Percentiles rank a stretch among this genome's conserved stretches.
Evolutionary conservation across 2,113 vertebrate species (phyloP).

Genomic region (Cryptoleucopteryx plumbea): DNA sequence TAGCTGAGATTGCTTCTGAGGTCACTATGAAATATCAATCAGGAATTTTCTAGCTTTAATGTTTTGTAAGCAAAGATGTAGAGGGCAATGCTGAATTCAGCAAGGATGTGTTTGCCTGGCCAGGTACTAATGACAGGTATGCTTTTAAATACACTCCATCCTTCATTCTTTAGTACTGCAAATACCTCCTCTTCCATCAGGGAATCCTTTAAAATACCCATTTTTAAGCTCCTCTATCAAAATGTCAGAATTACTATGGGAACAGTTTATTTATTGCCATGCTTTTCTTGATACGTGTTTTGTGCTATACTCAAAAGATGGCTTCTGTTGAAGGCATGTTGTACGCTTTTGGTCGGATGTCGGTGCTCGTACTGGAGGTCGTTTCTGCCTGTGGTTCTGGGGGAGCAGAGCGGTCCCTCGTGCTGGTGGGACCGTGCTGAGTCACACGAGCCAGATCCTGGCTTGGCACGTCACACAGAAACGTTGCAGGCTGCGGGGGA

Average conservation of each 20-base stretch:
- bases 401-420: neutral
- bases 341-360: neutral
- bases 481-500: neutral
- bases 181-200: neutral
- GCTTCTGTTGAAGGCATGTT: neutral
- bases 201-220: neutral
- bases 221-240: neutral
- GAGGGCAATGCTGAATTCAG: neutral
- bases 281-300: accelerated
- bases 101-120: neutral
- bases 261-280: neutral
- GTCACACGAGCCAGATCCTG: accelerated
- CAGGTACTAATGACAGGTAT: neutral
- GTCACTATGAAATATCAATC: neutral
- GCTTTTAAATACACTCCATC: neutral
- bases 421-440: accelerated
- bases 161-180: neutral
- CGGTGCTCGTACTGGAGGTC: neutral
- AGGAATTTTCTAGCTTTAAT: neutral
- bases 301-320: neutral
- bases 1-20: neutral
- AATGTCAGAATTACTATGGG: neutral
- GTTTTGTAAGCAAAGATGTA: neutral
- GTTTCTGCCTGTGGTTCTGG: neutral
- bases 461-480: neutral